These are phyloP conservation scores for Conus ventricosus DNA, from an alignment of 1,140 invertebrate species.

Conservation along the genomic window DNA sequence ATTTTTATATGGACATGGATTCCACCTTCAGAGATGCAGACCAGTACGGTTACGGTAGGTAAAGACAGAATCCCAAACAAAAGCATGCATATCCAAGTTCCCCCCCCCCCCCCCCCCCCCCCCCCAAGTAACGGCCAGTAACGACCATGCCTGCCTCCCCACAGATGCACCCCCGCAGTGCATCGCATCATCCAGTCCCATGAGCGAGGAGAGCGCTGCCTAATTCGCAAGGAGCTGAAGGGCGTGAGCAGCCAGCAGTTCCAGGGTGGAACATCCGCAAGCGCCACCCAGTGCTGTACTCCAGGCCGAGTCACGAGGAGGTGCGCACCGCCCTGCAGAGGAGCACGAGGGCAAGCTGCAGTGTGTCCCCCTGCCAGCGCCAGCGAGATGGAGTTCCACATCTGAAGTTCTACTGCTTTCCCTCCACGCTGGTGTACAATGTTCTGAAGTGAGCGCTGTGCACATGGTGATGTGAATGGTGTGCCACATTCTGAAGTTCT, in stretches of 20 bases:
- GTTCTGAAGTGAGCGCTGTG: slow-evolving; percentile 22
- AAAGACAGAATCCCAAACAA: too few species aligned
- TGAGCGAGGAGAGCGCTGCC: slow-evolving; percentile 60
- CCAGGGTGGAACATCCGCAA: slow-evolving; percentile 33
- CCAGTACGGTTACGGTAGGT: too few species aligned
- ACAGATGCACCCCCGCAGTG: slow-evolving; percentile 37
- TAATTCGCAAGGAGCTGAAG: slow-evolving; percentile 63
- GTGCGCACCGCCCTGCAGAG: slow-evolving; percentile 29
- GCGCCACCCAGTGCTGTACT: slow-evolving; percentile 58
- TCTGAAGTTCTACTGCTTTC: slow-evolving; percentile 72
- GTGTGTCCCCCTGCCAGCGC: slow-evolving; percentile 66
- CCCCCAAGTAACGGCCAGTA: neutral
- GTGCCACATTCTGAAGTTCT: slow-evolving; percentile 53
- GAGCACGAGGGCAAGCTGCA: slow-evolving; percentile 43
- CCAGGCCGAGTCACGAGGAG: slow-evolving; percentile 49
- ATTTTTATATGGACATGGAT: too few species aligned
- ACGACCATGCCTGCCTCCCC: neutral
- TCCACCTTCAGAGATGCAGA: too few species aligned
- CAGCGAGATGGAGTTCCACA: slow-evolving; percentile 70
- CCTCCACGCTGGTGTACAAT: slow-evolving; percentile 63
- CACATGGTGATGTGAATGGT: neutral
- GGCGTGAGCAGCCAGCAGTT: slow-evolving; percentile 49
- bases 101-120: too few species aligned
- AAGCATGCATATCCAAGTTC: too few species aligned
- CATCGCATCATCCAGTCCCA: slow-evolving; percentile 65